Conservation (phyloP, 1,140 invertebrate genomes). For the Bombus vancouverensis region DNA sequence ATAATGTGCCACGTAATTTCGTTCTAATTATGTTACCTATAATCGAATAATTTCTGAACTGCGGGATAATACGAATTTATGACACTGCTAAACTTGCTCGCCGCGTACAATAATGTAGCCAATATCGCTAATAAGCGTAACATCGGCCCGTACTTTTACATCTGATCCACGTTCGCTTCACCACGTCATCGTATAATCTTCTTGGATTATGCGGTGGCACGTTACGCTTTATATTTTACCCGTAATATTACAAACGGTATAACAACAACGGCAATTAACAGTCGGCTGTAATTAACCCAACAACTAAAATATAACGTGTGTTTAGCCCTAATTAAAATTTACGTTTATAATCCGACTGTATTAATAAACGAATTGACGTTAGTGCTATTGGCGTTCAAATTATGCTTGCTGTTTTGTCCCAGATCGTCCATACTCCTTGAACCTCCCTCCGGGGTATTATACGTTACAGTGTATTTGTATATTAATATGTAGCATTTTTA, state of each 20-base stretch:
- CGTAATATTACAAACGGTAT: neutral
- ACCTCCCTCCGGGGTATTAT: neutral
- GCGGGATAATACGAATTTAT: neutral
- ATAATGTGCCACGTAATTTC: neutral
- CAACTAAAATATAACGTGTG: neutral
- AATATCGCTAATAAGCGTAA: slow-evolving; percentile 4
- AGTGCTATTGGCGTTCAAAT: neutral
- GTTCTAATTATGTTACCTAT: neutral
- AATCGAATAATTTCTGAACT: slow-evolving; percentile 1
- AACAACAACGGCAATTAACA: neutral
- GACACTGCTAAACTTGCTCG: neutral
- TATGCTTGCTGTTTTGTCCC: neutral
- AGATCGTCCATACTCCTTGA: neutral
- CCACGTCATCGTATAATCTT: slow-evolving; percentile 25
- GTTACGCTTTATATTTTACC: slow-evolving; percentile 17
- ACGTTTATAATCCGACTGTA: neutral
- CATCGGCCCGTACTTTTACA: slow-evolving; percentile 2
- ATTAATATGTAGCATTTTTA: neutral
- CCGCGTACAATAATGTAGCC: too few species aligned
- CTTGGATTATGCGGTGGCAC: neutral
- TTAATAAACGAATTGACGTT: neutral
- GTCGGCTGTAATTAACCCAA: neutral
- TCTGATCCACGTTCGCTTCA: slow-evolving; percentile 13
- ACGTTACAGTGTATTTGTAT: neutral
- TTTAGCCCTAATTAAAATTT: neutral